Conservation (phyloP, 2,113 vertebrate species). For the Cottus gobio region DNA sequence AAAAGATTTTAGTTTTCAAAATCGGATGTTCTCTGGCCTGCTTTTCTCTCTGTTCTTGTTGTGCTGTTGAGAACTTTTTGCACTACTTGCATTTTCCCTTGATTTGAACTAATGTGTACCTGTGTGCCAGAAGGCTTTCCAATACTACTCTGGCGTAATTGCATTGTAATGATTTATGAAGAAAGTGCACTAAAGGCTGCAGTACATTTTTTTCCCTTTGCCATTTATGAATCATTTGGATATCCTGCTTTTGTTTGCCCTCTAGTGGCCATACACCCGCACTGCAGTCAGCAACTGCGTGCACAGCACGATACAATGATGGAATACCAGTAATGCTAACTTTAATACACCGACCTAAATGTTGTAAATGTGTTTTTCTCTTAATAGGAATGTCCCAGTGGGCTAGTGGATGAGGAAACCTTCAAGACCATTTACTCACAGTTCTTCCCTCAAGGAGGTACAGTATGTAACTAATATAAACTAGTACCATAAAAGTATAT, state of each 20-base stretch:
- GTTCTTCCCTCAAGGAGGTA: conserved; percentile 98
- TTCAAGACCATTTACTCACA: conserved; percentile 96
- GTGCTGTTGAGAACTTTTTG: not conserved
- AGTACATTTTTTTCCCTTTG: not conserved
- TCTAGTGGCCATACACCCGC: conserved; percentile 9
- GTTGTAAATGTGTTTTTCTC: not conserved
- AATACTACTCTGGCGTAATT: not conserved
- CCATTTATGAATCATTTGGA: not conserved
- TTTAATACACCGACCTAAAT: not conserved
- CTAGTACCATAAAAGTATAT: not conserved
- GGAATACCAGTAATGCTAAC: not conserved
- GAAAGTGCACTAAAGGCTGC: not conserved
- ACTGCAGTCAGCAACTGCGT: not conserved
- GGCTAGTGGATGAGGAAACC: conserved; percentile 95
- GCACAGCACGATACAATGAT: not conserved
- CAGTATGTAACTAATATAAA: not conserved
- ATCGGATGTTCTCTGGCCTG: not conserved
- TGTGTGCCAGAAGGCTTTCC: not conserved
- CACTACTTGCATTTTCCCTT: not conserved
- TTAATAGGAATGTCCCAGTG: conserved; percentile 93
- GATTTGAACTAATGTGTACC: not conserved
- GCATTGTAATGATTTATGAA: not conserved
- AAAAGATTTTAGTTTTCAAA: not conserved
- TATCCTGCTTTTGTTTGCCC: not conserved
- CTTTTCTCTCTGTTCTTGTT: not conserved